Percentiles rank a stretch among this genome's conserved stretches.
Conservation (phyloP, 1,140 invertebrate species). For the Drosophila equinoxialis region DNA sequence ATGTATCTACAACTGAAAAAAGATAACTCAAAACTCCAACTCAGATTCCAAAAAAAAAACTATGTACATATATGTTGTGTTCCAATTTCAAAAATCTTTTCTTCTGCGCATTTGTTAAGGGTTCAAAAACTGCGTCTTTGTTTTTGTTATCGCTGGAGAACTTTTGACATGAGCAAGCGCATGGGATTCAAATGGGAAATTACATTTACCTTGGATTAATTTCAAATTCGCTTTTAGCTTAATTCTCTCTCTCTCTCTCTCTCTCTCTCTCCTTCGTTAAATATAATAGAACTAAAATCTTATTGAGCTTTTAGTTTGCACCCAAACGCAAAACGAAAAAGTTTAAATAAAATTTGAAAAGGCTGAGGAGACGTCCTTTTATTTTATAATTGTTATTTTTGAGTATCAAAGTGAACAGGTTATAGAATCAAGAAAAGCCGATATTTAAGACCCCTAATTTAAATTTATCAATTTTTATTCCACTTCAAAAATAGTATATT, state of each 20-base stretch:
- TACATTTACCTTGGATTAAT: neutral
- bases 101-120: neutral
- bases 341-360: conserved; percentile 40
- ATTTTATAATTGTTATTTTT: conserved; percentile 45
- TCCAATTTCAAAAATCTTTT: neutral
- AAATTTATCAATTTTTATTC: conserved; percentile 13
- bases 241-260: conserved; percentile 9
- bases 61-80: neutral
- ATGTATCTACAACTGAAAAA: too few relatives aligned
- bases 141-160: neutral
- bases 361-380: conserved; percentile 26
- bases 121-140: neutral
- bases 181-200: neutral
- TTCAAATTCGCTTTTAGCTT: neutral
- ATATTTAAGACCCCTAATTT: conserved; percentile 22
- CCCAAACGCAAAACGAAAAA: conserved; percentile 61
- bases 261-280: conserved; percentile 18
- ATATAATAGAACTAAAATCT: conserved; percentile 44
- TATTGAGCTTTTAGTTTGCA: conserved; percentile 67
- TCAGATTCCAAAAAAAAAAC: too few relatives aligned
- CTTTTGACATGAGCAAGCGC: conserved; percentile 3
- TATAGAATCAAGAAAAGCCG: conserved; percentile 3
- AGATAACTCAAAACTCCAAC: too few relatives aligned
- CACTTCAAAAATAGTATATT: too few relatives aligned
- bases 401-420: conserved; percentile 52